These are phyloP conservation scores for Ectemnius cavifrons DNA, from an alignment of 2,888 invertebrate genomes.

Conservation along the genomic window DNA sequence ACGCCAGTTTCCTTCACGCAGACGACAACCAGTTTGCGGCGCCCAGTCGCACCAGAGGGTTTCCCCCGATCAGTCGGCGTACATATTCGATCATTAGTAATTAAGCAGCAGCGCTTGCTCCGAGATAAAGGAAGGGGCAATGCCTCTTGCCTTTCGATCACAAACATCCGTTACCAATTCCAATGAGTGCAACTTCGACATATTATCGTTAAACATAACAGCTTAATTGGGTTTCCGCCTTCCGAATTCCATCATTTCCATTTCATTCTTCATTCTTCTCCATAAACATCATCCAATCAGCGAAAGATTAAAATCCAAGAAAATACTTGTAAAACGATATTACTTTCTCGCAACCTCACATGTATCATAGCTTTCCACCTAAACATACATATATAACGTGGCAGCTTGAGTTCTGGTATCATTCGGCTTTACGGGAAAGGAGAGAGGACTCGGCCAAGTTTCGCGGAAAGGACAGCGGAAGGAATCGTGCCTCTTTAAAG, in stretches of 20 bases:
- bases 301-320: too few relatives aligned
- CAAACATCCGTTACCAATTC: slow-evolving; percentile 53
- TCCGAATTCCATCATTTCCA: too few relatives aligned
- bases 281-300: too few relatives aligned
- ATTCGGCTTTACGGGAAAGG: neutral
- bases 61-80: slow-evolving; percentile 40
- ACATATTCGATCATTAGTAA: slow-evolving; percentile 54
- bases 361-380: neutral
- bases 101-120: slow-evolving; percentile 52
- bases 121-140: slow-evolving; percentile 60
- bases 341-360: too few relatives aligned
- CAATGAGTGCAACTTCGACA: too few relatives aligned
- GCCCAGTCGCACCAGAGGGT: slow-evolving; percentile 27
- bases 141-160: slow-evolving; percentile 45
- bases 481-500: slow-evolving; percentile 61
- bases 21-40: neutral
- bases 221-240: too few relatives aligned
- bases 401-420: neutral
- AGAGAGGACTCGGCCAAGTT: slow-evolving; percentile 9
- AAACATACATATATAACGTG: neutral
- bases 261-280: too few relatives aligned
- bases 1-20: slow-evolving; percentile 29
- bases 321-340: too few relatives aligned
- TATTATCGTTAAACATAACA: too few relatives aligned
- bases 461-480: slow-evolving; percentile 40